These are phyloP conservation scores for Ciconia maguari DNA, from an alignment of 2,113 vertebrate genomes.

Conservation along the genomic window DNA sequence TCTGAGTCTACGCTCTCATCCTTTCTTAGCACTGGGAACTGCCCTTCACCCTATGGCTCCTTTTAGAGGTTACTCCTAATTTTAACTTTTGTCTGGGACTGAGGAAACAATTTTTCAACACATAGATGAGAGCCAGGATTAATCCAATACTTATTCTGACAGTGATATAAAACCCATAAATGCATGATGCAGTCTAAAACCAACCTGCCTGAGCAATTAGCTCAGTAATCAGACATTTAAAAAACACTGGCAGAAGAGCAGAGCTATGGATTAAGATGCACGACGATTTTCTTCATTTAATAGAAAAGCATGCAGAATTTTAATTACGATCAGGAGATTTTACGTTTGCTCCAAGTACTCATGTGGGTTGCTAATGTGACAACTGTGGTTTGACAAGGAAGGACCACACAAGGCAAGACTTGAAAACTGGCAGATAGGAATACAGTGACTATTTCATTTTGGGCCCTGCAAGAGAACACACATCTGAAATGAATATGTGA, in stretches of 20 bases:
- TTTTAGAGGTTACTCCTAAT: background rate
- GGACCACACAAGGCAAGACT: background rate
- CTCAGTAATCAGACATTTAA: background rate
- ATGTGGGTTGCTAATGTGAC: background rate
- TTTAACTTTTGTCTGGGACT: background rate
- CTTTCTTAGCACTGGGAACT: background rate
- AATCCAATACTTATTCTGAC: background rate
- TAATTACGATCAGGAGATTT: background rate
- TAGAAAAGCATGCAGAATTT: constrained; percentile 11
- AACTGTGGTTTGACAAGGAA: background rate
- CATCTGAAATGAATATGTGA: constrained; percentile 10
- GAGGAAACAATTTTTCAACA: background rate
- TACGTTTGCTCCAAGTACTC: background rate
- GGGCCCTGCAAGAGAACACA: background rate
- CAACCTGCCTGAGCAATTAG: background rate
- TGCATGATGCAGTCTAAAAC: background rate
- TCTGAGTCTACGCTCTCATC: background rate
- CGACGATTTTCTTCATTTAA: background rate
- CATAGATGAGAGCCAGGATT: background rate
- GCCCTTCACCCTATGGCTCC: background rate
- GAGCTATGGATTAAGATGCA: background rate
- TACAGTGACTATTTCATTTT: background rate
- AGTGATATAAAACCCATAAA: background rate
- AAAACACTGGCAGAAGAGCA: background rate
- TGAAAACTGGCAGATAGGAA: background rate